Base-by-base conservation (phyloP, 2,888 invertebrate genomes). In the Leucoma salicis region DNA sequence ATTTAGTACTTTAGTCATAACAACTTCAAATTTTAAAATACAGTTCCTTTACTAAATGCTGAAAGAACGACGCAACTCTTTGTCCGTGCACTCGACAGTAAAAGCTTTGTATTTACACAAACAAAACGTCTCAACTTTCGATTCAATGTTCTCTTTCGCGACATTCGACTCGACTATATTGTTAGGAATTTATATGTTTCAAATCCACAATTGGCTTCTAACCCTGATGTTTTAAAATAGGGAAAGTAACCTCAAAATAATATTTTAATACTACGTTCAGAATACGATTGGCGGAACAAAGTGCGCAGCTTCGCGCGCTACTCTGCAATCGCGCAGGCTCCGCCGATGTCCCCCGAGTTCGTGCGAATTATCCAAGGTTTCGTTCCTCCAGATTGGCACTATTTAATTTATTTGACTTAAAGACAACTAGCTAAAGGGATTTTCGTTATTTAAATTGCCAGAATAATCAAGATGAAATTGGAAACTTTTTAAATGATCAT, bases 41-140 rank as follows among this genome's bases (percentile, higher is more conserved):
- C 63, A 70, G 63, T 71, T 72, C 68, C 60, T 61, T 60, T 63
- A 63, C 50, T 59, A 63, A 74, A 75, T 70, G 72, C 62, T 75
- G 70, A 64, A 57, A 67, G 65, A 67, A 68, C 70, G 72, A 66
- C 64, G 73, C 75, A 80, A 76, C 83, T 78, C 89, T 89, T 88
- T 88, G 89, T 89, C 85, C 87, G 84, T 82, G 85, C 84, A 87
- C 87, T 85, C 81, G 85, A 85, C 67, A 86, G 82, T 77, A 86
- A 80, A 74, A 87, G 84, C 82, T 88, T 87, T 76, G 87, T 88
- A 86, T 88, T 87, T 81, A 89, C 86, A 88, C 89, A 89, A 86
- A 88, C 83, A 83, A 88, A 89, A 76, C 87, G 83, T 81, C 85
- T 80, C 67, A 87, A 70, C 78, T 89, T 87, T 56, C 86, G 78